Evolutionary conservation across 2,113 vertebrate genomes (phyloP), one percentile per base, ranked within the genome.

Genomic region (Phycodurus eques): DNA sequence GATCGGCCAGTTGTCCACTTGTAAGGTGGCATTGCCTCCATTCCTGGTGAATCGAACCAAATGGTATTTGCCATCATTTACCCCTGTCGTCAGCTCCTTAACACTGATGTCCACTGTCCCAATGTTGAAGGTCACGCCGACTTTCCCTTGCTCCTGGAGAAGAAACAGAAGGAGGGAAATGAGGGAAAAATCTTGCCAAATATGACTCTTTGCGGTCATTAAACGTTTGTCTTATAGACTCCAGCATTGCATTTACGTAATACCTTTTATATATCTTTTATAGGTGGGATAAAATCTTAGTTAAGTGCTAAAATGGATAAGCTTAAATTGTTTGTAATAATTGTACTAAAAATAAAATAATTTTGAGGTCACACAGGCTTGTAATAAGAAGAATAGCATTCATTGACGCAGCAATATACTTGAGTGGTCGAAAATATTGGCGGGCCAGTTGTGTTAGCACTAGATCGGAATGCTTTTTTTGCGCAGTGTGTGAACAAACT

Each of bases 31-130:
- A 1, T 99, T 99, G 71, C 96, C 97, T 0, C 97, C 97, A 0
- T 98, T 99, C 83, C 97, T 93, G 79, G 96, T 98, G 83, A 98
- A 99, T 33, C 95, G 95, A 2, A 97, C 97, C 76, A 98, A 92
- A 0, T 99, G 97, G 86, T 99, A 99, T 84, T 98, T 98, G 49
- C 97, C 97, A 22, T 99, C 97, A 6, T 98, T 98, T 13, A 99
- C 92, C 0, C 93, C 91, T 0, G 94, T 95, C 44, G 92, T 94
- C 62, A 92, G 87, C 82, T 99, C 97, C 88, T 94, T 96, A 68
- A 99, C 96, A 39, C 95, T 97, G 82, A 99, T 98, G 86, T 99
- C 97, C 84, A 96, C 95, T 0, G 96, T 96, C 47, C 97, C 97
- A 19, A 99, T 98, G 88, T 99, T 99, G 92, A 99, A 99, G 6